A percentile compares a stretch with the other conserved stretches of the same genome.
Evolutionary conservation across 1,140 invertebrate species (phyloP).

Genomic region (Melipona quadrifasciata): DNA sequence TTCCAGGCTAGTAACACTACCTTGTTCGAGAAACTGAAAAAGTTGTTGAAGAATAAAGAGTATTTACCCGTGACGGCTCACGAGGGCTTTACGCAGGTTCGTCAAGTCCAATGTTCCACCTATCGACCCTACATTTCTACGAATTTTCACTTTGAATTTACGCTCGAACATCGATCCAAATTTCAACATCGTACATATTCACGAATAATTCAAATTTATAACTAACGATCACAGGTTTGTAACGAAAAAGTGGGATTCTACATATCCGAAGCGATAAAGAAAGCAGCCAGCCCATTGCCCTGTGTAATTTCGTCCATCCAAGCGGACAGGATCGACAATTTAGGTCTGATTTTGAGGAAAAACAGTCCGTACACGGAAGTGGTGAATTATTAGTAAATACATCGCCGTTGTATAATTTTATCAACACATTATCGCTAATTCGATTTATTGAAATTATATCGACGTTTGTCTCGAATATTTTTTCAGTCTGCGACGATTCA

Average conservation of each 20-base stretch:
- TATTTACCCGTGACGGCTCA: slow-evolving; percentile 23
- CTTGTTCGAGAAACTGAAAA: slow-evolving; percentile 20
- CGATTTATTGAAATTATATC: not conserved
- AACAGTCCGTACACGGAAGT: slow-evolving; percentile 38
- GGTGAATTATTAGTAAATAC: slow-evolving; percentile 58
- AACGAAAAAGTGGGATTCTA: slow-evolving; percentile 48
- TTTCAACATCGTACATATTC: no score
- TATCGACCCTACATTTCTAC: not conserved
- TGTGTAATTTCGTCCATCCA: slow-evolving; percentile 38
- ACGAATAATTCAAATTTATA: not conserved
- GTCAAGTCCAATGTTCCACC: not conserved
- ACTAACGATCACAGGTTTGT: slow-evolving; percentile 42
- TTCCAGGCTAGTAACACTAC: slow-evolving; percentile 37
- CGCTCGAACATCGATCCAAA: no score
- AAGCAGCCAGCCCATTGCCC: not conserved
- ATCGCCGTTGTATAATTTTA: not conserved
- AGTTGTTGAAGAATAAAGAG: slow-evolving; percentile 4
- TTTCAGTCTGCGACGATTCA: slow-evolving; percentile 56
- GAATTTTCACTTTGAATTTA: not conserved
- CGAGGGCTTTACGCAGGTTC: slow-evolving; percentile 51
- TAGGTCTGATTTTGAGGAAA: slow-evolving; percentile 43
- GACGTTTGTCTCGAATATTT: not conserved
- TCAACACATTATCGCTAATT: no score
- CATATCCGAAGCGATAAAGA: slow-evolving; percentile 22
- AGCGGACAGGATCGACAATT: slow-evolving; percentile 33